Conservation (phyloP, 2,113 vertebrate genomes). For the Microcebus murinus region DNA sequence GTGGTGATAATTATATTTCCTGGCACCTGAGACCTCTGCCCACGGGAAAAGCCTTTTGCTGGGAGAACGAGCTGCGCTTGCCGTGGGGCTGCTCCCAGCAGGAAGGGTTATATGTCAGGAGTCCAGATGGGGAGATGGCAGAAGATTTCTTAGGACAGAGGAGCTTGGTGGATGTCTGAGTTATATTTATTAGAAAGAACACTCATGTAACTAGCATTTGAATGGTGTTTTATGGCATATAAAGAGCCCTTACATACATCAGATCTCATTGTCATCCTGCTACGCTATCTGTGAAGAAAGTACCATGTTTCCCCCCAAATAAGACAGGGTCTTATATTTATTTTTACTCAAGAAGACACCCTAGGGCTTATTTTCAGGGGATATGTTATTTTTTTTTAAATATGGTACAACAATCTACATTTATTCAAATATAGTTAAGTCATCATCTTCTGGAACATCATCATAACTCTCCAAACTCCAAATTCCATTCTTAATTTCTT, state of each 20-base stretch:
- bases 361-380: too few species aligned
- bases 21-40: background rate
- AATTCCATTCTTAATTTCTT: too few species aligned
- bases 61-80: background rate
- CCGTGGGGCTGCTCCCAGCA: background rate
- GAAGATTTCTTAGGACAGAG: background rate
- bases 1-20: background rate
- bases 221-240: background rate
- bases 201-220: background rate
- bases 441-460: too few species aligned
- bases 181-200: background rate
- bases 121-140: background rate
- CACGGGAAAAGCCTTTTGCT: background rate
- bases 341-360: too few species aligned
- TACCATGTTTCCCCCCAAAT: too few species aligned
- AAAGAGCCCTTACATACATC: background rate
- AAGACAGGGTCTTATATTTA: too few species aligned
- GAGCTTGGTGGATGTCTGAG: background rate
- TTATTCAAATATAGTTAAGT: too few species aligned
- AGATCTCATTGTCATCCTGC: background rate
- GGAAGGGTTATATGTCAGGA: background rate
- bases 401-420: too few species aligned
- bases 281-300: background rate
- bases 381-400: too few species aligned
- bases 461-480: too few species aligned